phyloP scores from a whole-genome alignment of 2,797 vertebrate species.

The Chrosomus eos region DNA sequence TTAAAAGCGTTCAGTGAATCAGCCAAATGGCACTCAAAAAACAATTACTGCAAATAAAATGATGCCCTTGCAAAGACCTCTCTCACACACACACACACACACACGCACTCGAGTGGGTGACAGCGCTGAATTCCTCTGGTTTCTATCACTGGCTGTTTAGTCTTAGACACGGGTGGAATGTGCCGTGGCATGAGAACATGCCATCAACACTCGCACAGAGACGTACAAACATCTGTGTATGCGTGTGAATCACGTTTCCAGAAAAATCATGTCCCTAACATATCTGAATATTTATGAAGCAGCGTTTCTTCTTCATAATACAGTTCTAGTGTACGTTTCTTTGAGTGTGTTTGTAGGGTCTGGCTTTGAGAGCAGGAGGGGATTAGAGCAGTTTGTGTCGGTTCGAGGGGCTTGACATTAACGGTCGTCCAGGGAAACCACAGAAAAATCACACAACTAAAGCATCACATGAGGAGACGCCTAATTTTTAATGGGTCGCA shows the following conservation, averaged over 20 bases:
- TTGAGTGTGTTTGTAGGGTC: neutral
- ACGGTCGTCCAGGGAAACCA: neutral
- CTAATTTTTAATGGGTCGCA: too few relatives aligned
- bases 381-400: slow-evolving; percentile 16
- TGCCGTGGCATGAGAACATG: slow-evolving; percentile 73
- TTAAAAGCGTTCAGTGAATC: neutral
- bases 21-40: slow-evolving; percentile 1
- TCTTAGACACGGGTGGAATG: slow-evolving; percentile 75
- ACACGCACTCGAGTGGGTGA: slow-evolving; percentile 56
- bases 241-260: neutral
- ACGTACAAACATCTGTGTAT: neutral
- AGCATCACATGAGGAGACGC: neutral
- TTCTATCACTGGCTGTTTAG: slow-evolving; percentile 71
- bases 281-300: slow-evolving; percentile 3
- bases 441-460: neutral
- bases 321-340: neutral
- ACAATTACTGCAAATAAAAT: slow-evolving; percentile 10
- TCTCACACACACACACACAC: slow-evolving; percentile 16
- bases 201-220: slow-evolving; percentile 60
- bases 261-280: neutral
- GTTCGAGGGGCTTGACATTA: slow-evolving; percentile 10
- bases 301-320: neutral
- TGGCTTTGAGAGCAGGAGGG: neutral
- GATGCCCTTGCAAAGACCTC: slow-evolving; percentile 33
- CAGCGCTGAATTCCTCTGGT: slow-evolving; percentile 43